Evolutionary conservation across 2,797 vertebrate genomes (phyloP), one percentile per base, ranked within the genome.

Genomic region (Poeciliopsis turneri): DNA sequence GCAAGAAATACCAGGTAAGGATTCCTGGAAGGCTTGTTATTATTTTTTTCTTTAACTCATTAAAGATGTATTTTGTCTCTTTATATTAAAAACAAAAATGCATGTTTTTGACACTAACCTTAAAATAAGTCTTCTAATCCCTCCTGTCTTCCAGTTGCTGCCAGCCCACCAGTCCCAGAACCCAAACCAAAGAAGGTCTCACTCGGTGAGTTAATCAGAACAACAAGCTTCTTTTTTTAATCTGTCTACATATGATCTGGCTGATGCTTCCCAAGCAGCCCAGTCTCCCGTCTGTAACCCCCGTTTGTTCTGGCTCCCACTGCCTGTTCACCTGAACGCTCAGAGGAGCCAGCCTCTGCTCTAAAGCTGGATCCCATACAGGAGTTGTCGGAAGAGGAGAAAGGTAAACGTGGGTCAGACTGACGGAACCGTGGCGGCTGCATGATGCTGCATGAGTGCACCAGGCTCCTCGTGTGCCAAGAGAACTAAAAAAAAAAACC

Each of bases 341-440:
- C 90, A 96, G 95, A 95, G 86, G 94, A 95, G 87, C 87, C 92
- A 59, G 84, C 74, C 79, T 90, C 91, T 82, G 88, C 92, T 92
- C 89, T 82, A 93, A 95, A 93, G 82, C 93, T 96, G 95, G 95
- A 96, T 82, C 95, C 96, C 80, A 96, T 96, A 92, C 93, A 95
- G 92, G 96, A 96, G 93, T 90, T 96, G 84, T 95, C 96, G 78
- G 95, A 96, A 77, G 95, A 96, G 92, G 95, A 96, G 72, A 93
- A 90, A 96, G 96, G 96, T 96, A 96, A 80, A 70, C 66, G 89
- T 57, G 64, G 46, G 5, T 43, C 0, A 64, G 75, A 23, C 23
- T 79, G 79, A 74, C 46, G 36, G 85, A 83, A 73, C 84, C 70
- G 64, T 59, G 47, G 84, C 70, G 79, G 72, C 83, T 89, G 94